Percentiles rank a stretch among this genome's conserved stretches.
Conservation (phyloP, 2,888 invertebrate genomes). For the Malacosoma neustria region DNA sequence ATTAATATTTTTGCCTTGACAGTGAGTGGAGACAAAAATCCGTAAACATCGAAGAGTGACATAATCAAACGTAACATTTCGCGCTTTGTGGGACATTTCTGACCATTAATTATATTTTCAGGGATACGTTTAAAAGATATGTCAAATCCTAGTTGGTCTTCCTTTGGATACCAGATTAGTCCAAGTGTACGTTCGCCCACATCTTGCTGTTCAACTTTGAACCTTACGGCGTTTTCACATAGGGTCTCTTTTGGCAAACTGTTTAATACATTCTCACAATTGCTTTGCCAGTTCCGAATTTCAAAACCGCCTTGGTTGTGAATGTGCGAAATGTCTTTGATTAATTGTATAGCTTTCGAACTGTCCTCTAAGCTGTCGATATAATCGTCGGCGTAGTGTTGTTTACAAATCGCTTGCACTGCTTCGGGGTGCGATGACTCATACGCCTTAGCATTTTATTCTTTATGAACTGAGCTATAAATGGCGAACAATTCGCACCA, state of each 20-base stretch:
- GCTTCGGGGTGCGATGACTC: not conserved
- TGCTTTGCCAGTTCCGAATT: not conserved
- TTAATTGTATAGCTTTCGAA: not conserved
- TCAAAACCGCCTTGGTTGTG: not conserved
- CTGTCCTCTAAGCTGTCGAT: not conserved
- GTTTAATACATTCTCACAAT: not conserved
- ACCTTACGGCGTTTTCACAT: not conserved
- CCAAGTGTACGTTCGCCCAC: constrained; percentile 9
- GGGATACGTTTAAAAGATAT: constrained; percentile 10
- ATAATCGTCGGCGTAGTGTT: not conserved
- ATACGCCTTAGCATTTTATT: not conserved
- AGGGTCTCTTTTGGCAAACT: not conserved
- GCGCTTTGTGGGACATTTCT: constrained; percentile 11
- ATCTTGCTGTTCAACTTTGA: not conserved
- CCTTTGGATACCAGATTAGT: constrained; percentile 10
- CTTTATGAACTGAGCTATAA: not conserved
- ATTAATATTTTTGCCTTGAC: constrained; percentile 14
- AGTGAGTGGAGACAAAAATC: constrained; percentile 13
- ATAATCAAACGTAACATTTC: constrained; percentile 12
- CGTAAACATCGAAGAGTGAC: constrained; percentile 13
- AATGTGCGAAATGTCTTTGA: not conserved
- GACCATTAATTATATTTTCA: constrained; percentile 6
- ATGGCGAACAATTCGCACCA: not conserved
- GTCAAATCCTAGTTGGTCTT: constrained; percentile 12
- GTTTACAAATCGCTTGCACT: not conserved